Conservation (phyloP, 2,797 vertebrate species). For the Karalla daura region DNA sequence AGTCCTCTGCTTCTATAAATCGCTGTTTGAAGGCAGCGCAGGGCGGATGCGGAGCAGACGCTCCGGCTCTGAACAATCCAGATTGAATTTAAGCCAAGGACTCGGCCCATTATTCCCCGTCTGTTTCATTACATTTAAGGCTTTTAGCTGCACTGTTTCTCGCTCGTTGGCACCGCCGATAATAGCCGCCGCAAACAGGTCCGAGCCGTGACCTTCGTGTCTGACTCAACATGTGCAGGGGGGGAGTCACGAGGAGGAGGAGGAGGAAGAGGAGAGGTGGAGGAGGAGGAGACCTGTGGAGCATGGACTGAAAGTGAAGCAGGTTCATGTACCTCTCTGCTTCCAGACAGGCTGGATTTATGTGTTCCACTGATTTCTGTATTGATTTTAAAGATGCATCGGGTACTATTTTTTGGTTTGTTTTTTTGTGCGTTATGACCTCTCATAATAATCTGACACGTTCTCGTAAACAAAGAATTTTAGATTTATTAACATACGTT, state of each 20-base stretch:
- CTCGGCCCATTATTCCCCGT: slow-evolving; percentile 5
- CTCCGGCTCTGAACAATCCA: slow-evolving; percentile 36
- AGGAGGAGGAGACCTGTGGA: no score
- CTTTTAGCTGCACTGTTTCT: background rate
- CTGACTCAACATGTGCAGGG: background rate
- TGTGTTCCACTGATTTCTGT: no score
- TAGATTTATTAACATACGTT: no score
- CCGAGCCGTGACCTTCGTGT: slow-evolving; percentile 22
- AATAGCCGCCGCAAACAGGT: slow-evolving; percentile 1
- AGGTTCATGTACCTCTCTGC: no score
- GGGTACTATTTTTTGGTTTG: no score
- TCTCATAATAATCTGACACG: no score
- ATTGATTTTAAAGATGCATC: no score
- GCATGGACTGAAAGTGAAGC: no score
- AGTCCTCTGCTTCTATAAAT: slow-evolving; percentile 18
- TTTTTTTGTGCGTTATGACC: no score
- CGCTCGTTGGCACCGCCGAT: background rate
- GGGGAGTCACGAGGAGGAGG: no score
- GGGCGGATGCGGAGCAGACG: slow-evolving; percentile 13
- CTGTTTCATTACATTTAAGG: slow-evolving; percentile 16
- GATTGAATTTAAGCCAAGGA: slow-evolving; percentile 49
- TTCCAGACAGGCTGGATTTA: no score
- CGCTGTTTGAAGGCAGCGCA: slow-evolving; percentile 19
- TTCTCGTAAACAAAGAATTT: no score
- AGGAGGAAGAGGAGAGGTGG: background rate